A percentile compares a stretch with the other conserved stretches of the same genome.
phyloP scores from a whole-genome alignment of 2,797 vertebrate genomes.

The Coreius guichenoti region DNA sequence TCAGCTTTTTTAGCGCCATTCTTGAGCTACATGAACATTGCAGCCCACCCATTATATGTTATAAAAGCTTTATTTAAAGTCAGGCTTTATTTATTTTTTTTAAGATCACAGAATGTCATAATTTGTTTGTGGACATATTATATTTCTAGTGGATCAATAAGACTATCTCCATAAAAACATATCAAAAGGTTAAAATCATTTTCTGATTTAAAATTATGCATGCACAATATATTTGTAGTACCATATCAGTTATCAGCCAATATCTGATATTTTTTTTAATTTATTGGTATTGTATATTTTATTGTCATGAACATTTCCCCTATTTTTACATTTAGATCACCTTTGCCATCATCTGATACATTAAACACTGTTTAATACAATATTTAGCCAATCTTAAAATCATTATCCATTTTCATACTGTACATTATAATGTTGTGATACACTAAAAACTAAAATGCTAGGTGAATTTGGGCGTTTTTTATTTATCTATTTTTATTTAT shows the following conservation, averaged over 20 bases:
- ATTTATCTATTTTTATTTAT: not conserved
- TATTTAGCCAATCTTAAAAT: not conserved
- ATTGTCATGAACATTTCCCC: not conserved
- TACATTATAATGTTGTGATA: not conserved
- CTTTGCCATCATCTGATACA: not conserved
- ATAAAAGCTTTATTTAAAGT: not conserved
- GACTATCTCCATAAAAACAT: not conserved
- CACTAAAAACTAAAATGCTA: no score
- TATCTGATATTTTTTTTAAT: not conserved
- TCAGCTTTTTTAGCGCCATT: not conserved
- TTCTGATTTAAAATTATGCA: not conserved
- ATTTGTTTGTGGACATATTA: not conserved
- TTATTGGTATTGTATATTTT: not conserved
- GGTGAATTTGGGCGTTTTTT: no score
- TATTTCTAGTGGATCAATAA: not conserved
- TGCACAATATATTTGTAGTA: not conserved
- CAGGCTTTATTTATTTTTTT: not conserved
- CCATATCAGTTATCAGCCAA: not conserved
- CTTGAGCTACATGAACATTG: not conserved
- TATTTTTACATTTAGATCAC: not conserved
- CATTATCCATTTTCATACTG: not conserved
- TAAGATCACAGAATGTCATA: not conserved
- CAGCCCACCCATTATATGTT: not conserved
- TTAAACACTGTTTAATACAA: not conserved
- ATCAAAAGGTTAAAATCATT: not conserved